Conservation (phyloP, 1,140 invertebrate genomes). For the Tetramorium alpestre region DNA sequence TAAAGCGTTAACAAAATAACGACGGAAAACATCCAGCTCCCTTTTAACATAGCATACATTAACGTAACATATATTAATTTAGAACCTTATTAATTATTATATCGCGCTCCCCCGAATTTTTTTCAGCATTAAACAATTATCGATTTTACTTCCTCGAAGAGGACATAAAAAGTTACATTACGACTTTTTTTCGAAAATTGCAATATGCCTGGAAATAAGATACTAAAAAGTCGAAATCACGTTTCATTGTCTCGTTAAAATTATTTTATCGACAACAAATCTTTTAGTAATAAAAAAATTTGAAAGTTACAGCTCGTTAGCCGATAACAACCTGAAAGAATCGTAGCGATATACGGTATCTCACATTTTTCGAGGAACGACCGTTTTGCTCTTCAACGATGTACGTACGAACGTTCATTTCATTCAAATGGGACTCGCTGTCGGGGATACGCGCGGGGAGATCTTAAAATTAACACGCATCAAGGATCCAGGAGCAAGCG, state of each 20-base stretch:
- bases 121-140: not conserved
- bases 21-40: not conserved
- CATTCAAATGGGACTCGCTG: not conserved
- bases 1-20: conserved; percentile 14
- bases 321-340: not conserved
- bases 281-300: not conserved
- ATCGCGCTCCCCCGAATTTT: not conserved
- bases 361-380: not conserved
- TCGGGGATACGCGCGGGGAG: no score
- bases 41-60: not conserved
- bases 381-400: not conserved
- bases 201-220: not conserved
- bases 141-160: not conserved
- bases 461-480: not conserved
- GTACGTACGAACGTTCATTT: not conserved
- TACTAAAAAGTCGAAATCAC: not conserved
- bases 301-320: not conserved
- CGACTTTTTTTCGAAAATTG: not conserved
- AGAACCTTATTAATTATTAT: conserved; percentile 2
- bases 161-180: not conserved
- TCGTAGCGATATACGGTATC: not conserved
- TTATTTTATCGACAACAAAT: conserved; percentile 8
- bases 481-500: not conserved
- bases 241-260: not conserved
- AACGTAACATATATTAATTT: not conserved